A percentile compares a stretch with the other conserved stretches of the same genome.
phyloP scores from a whole-genome alignment of 2,888 invertebrate genomes.

The Nephrotoma appendiculata region DNA sequence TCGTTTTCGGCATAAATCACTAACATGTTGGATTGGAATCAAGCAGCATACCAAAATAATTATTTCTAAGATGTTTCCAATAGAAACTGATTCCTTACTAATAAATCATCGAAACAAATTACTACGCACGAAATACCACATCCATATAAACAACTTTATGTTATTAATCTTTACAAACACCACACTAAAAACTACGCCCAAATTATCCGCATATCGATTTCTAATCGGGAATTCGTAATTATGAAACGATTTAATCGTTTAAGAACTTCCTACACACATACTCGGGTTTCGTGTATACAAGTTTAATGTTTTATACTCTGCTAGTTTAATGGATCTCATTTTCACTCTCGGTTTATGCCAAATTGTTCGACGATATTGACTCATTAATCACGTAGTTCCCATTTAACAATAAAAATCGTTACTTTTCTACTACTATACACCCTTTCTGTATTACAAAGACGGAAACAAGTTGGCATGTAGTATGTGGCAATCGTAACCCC shows the following conservation, averaged over 20 bases:
- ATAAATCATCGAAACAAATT: too few relatives aligned
- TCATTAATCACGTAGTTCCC: background rate
- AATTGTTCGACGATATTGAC: background rate
- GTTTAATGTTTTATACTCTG: background rate
- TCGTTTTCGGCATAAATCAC: too few relatives aligned
- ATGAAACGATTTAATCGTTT: background rate
- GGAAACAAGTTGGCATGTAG: background rate
- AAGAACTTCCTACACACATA: background rate
- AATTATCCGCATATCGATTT: background rate
- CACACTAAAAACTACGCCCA: too few relatives aligned
- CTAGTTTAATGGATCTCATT: background rate
- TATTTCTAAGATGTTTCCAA: too few relatives aligned
- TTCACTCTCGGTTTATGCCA: background rate
- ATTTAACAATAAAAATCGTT: background rate
- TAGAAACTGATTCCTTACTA: too few relatives aligned
- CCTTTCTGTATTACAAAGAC: background rate
- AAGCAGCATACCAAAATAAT: too few relatives aligned
- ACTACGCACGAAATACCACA: too few relatives aligned
- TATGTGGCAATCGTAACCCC: background rate
- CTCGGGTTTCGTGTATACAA: background rate
- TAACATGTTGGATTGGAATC: too few relatives aligned
- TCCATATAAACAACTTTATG: too few relatives aligned
- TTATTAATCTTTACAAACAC: too few relatives aligned
- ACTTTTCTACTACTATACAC: too few relatives aligned
- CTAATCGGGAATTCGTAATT: background rate